Evolutionary conservation across 1,140 invertebrate species (phyloP).

Genomic region (Zaprionus camerounensis): DNA sequence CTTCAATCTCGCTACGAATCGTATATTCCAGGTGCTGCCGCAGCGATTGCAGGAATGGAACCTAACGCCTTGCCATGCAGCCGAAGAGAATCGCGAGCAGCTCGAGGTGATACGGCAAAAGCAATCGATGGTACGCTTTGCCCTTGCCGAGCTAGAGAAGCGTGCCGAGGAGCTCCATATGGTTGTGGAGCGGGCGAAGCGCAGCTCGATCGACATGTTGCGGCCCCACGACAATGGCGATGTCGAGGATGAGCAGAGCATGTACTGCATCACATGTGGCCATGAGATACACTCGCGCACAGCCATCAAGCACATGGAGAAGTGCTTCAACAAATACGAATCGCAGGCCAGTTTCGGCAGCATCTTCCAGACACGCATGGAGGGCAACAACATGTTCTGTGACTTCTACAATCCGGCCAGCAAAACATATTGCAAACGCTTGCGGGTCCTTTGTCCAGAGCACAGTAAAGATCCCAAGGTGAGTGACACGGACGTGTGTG

Average conservation of each 20-base stretch:
- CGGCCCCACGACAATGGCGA: slow-evolving; percentile 86
- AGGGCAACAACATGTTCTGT: slow-evolving; percentile 98
- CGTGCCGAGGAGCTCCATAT: slow-evolving; percentile 91
- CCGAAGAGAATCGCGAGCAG: slow-evolving; percentile 93
- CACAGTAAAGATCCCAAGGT: slow-evolving; percentile 98
- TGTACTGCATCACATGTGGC: slow-evolving; percentile 98
- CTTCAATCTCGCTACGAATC: slow-evolving; percentile 93
- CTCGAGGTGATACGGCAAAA: slow-evolving; percentile 93
- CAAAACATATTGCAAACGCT: slow-evolving; percentile 97
- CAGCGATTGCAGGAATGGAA: slow-evolving; percentile 98
- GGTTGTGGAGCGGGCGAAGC: slow-evolving; percentile 91
- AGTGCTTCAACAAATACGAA: slow-evolving; percentile 98
- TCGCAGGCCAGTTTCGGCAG: slow-evolving; percentile 98
- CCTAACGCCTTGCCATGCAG: slow-evolving; percentile 93
- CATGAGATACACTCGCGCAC: slow-evolving; percentile 95
- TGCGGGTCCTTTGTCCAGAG: slow-evolving; percentile 98
- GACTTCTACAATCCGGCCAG: slow-evolving; percentile 96
- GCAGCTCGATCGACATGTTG: slow-evolving; percentile 87
- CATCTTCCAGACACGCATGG: slow-evolving; percentile 96
- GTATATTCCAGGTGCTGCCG: slow-evolving; percentile 94
- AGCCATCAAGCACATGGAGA: slow-evolving; percentile 97
- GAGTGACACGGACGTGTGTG: slow-evolving; percentile 93
- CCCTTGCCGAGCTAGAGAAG: slow-evolving; percentile 91
- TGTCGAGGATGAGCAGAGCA: slow-evolving; percentile 92
- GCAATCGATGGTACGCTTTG: slow-evolving; percentile 90